Evolutionary conservation across 2,113 vertebrate genomes (phyloP), one percentile per base, ranked within the genome.

Genomic region (Sebastes schlegelii): DNA sequence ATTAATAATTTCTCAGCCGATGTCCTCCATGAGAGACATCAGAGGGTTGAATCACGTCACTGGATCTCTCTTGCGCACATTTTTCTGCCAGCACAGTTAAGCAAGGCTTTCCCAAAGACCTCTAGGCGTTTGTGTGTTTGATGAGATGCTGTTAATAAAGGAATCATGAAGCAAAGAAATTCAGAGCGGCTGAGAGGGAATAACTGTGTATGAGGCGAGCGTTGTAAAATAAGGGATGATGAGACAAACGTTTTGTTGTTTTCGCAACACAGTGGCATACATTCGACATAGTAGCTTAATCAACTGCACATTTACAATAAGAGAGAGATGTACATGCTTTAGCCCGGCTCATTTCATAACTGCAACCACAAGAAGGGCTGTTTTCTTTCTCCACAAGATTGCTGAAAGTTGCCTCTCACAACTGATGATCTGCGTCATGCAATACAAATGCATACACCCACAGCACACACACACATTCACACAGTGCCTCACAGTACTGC

Each of bases 1-100:
- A 94, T 95, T 91, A 94, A 95, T 95, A 94, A 95, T 95, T 95
- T 95, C 93, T 94, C 79, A 93, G 90, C 90, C 88, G 82, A 93
- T 93, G 91, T 95, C 91, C 91, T 93, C 90, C 49, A 90, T 92
- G 91, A 95, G 88, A 91, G 79, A 93, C 93, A 89, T 93, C 90
- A 89, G 71, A 86, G 84, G 82, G 88, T 91, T 88, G 82, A 84
- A 91, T 69, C 85, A 90, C 82, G 77, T 94, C 88, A 92, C 62
- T 86, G 77, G 88, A 55, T 86, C 54, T 88, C 49, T 93, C 80
- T 90, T 90, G 92, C 64, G 78, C 82, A 92, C 81, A 84, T 90
- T 90, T 83, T 85, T 89, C 88, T 94, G 88, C 89, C 92, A 93
- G 85, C 80, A 86, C 77, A 85, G 87, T 85, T 90, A 85, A 89